phyloP scores from a whole-genome alignment of 92 coral and sea anemone genomes.

The Hydrozoanthus gracilis region DNA sequence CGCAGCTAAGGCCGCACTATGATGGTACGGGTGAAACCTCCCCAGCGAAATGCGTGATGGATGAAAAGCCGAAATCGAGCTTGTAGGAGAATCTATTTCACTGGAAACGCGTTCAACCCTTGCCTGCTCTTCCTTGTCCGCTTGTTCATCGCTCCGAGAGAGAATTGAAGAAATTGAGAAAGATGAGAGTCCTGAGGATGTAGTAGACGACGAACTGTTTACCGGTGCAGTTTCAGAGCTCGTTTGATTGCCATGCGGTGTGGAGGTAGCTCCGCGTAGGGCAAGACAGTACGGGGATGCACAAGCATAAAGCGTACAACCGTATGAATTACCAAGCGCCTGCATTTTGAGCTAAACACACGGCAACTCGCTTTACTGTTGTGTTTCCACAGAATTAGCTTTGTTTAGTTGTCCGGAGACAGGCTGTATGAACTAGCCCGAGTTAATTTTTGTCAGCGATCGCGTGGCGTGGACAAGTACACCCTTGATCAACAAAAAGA shows the following conservation, averaged over 20 bases:
- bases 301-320: slow-evolving; percentile 75
- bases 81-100: slow-evolving; percentile 42
- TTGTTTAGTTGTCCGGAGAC: not conserved
- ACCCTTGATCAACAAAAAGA: slow-evolving; percentile 7
- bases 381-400: not conserved
- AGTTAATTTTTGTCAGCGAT: not conserved
- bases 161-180: slow-evolving; percentile 86
- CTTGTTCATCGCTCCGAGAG: slow-evolving; percentile 74
- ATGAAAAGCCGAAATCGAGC: slow-evolving; percentile 51
- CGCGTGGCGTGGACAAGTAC: slow-evolving; percentile 16
- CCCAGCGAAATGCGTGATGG: slow-evolving; percentile 69
- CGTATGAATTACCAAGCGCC: slow-evolving; percentile 67
- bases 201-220: slow-evolving; percentile 50
- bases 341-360: slow-evolving; percentile 55
- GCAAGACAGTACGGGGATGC: slow-evolving; percentile 82
- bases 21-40: slow-evolving; percentile 83
- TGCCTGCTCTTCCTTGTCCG: slow-evolving; percentile 53
- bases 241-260: slow-evolving; percentile 8
- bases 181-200: slow-evolving; percentile 48
- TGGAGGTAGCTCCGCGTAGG: slow-evolving; percentile 49
- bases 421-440: not conserved
- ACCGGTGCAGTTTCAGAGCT: slow-evolving; percentile 51
- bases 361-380: not conserved
- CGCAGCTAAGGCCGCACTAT: slow-evolving; percentile 62
- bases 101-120: slow-evolving; percentile 30